Evolutionary conservation across 64 coral and sea anemone genomes (phyloP), one percentile per base, ranked within the genome.

Genomic region (Actinia tenebrosa): DNA sequence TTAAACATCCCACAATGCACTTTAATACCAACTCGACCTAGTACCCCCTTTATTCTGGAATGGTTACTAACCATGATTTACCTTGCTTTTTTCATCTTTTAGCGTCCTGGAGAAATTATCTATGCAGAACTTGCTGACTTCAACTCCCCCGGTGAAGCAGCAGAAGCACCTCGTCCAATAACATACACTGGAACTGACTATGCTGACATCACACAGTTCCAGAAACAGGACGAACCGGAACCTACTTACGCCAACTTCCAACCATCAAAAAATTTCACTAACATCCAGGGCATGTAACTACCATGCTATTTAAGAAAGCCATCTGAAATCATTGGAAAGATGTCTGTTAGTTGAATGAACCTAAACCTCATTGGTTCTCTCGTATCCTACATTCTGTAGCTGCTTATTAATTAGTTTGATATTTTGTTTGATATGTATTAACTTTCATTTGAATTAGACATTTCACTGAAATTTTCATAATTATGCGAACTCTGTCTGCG

Each of bases 91-190:
- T 71, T 71, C 7, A 8, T 3, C 20, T 20, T 23, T 25, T 10
- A 71, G 66, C 66, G 66, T 71, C 89, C 84, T 23, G 84, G 89
- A 16, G 89, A 91, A 9, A 60, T 87, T 17, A 18, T 87, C 15
- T 91, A 87, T 69, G 89, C 89, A 46, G 89, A 87, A 4, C 68
- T 87, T 16, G 84, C 71, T 80, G 84, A 91, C 22, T 91, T 91
- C n/a, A 25, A 91, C 22, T 1, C 1, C 13, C 14, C 61, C 7
- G n/a, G 60, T 23, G 20, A 44, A 55, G 59, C 71, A 11, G 22
- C 66, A 30, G 66, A n/a, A n/a, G 5, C 83, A n/a, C 55, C 84
- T 14, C 64, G 25, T 53, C 77, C 89, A 4, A 13, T 19, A 5
- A 5, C 84, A 64, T 91, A 91, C 56, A 50, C 20, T 42, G 59